Conservation (phyloP, 2,797 vertebrate genomes). For the Labeo calbasu region DNA sequence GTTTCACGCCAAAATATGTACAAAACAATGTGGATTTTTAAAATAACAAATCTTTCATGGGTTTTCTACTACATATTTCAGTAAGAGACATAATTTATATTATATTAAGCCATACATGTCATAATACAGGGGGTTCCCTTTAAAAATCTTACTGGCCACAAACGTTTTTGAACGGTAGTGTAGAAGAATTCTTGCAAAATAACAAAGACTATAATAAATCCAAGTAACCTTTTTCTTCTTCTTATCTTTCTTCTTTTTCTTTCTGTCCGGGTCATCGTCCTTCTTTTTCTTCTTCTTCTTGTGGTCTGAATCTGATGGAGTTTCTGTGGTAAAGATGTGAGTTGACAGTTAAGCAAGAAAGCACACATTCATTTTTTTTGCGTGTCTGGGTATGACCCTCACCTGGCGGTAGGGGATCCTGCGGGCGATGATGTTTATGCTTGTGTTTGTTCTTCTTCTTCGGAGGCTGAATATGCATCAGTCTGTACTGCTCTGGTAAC, state of each 20-base stretch:
- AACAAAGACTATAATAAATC: neutral
- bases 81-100: too few species aligned
- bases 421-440: conserved; percentile 93
- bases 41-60: too few species aligned
- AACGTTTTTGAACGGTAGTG: neutral
- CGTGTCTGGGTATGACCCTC: conserved; percentile 23
- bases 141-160: neutral
- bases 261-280: conserved; percentile 93
- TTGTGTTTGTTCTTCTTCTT: conserved; percentile 99
- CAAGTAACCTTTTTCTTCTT: conserved; percentile 94
- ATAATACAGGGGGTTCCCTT: neutral
- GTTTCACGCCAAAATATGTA: too few species aligned
- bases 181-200: neutral
- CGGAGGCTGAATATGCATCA: conserved; percentile 98
- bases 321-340: conserved; percentile 77
- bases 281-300: conserved; percentile 99
- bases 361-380: neutral
- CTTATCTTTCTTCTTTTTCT: conserved; percentile 98
- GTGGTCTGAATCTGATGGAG: conserved; percentile 96
- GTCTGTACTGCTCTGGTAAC: conserved; percentile 95
- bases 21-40: too few species aligned
- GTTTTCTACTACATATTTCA: too few species aligned
- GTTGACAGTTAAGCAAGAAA: neutral
- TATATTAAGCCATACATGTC: too few species aligned
- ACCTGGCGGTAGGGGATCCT: conserved; percentile 96